Percentiles rank a stretch among this genome's conserved stretches.
These are phyloP conservation scores for Lepidonotus clava DNA, from an alignment of 2,888 invertebrate genomes.

Conservation along the genomic window DNA sequence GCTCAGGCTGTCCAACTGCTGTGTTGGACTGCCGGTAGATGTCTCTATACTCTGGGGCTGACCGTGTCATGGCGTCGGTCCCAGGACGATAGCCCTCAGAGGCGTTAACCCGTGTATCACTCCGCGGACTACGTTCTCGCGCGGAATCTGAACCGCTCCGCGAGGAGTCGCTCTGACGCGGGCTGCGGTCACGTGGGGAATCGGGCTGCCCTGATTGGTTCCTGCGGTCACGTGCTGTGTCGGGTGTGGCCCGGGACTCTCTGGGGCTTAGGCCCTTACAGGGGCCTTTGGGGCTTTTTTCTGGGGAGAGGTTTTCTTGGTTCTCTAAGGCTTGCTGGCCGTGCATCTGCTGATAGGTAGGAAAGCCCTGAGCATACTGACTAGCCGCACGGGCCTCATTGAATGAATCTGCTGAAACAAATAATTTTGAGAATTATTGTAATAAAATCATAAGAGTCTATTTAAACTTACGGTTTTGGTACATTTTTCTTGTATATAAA, in stretches of 20 bases:
- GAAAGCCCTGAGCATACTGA: no score
- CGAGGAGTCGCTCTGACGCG: constrained; percentile 24
- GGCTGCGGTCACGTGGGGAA: constrained; percentile 2
- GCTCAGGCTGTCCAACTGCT: neutral
- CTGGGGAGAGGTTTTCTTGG: no score
- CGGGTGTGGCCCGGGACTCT: neutral
- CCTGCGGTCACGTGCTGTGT: neutral
- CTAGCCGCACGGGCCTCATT: no score
- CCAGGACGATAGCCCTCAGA: neutral
- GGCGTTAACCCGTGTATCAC: neutral
- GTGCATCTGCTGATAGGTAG: no score
- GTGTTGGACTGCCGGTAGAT: neutral
- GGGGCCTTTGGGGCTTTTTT: no score
- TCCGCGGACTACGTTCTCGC: constrained; percentile 20
- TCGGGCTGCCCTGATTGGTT: neutral
- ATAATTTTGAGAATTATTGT: neutral
- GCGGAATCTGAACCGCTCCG: constrained; percentile 3
- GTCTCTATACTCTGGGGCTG: constrained; percentile 8
- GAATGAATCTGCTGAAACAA: neutral
- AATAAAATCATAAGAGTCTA: neutral
- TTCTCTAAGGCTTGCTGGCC: no score
- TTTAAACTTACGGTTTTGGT: neutral
- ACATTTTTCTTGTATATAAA: no score
- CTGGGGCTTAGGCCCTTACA: neutral
- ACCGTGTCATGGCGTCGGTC: neutral